Percentiles rank a stretch among this genome's conserved stretches.
Evolutionary conservation across 2,113 vertebrate genomes (phyloP).

Genomic region (Chunga burmeisteri): DNA sequence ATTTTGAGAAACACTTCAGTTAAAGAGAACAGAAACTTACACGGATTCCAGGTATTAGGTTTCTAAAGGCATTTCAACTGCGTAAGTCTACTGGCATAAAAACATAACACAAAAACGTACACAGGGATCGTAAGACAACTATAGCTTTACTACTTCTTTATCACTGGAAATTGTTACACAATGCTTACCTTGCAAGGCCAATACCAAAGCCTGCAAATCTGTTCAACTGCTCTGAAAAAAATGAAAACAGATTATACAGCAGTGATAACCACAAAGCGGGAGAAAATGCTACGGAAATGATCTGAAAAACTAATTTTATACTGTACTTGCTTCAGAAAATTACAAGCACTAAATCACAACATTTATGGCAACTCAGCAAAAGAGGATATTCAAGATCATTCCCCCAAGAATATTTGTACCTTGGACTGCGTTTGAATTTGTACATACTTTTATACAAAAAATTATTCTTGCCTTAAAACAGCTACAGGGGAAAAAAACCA

Average conservation of each 20-base stretch:
- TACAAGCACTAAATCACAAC: not conserved
- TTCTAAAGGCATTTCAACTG: not conserved
- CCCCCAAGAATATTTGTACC: not conserved
- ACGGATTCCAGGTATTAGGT: not conserved
- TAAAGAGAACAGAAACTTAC: not conserved
- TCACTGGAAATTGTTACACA: not conserved
- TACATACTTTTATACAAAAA: not conserved
- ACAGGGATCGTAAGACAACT: not conserved
- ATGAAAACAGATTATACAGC: constrained; percentile 25
- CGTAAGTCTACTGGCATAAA: not conserved
- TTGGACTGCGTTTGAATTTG: not conserved
- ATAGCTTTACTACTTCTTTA: not conserved
- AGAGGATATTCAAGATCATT: not conserved
- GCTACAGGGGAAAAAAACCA: accelerated
- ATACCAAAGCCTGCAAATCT: constrained; percentile 91
- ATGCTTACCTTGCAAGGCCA: constrained; percentile 89
- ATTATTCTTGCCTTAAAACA: not conserved
- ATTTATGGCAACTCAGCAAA: not conserved
- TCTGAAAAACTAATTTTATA: not conserved
- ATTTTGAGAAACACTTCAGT: not conserved
- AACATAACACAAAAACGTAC: not conserved
- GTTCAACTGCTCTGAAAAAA: constrained; percentile 85
- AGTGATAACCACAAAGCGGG: not conserved
- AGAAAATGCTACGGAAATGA: not conserved
- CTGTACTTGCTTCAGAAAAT: not conserved